These are phyloP conservation scores for Saguinus midas DNA, from an alignment of 2,113 vertebrate genomes.

Conservation along the genomic window DNA sequence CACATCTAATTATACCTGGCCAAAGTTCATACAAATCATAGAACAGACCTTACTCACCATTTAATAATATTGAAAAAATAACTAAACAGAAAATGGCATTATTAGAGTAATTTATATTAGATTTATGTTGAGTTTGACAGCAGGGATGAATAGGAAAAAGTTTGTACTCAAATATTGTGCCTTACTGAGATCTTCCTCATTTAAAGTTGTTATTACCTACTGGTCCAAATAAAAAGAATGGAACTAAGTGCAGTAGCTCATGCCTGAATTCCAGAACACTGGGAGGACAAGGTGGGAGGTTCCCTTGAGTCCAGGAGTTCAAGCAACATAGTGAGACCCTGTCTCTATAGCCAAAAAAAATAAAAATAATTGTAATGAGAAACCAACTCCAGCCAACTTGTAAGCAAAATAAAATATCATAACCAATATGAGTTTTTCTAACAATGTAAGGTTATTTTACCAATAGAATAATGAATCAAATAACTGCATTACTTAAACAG, in stretches of 20 bases:
- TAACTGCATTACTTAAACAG: background rate
- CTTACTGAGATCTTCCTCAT: background rate
- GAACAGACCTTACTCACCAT: background rate
- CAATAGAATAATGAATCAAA: background rate
- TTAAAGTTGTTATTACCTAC: background rate
- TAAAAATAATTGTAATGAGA: background rate
- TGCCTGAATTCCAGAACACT: no score
- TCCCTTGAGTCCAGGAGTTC: no score
- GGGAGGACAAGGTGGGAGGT: no score
- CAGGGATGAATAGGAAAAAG: background rate
- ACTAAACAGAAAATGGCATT: background rate
- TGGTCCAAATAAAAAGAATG: background rate
- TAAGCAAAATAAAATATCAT: background rate
- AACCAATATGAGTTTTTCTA: background rate
- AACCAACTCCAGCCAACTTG: background rate
- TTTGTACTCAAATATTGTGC: background rate
- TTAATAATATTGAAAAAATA: background rate
- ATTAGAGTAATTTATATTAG: background rate
- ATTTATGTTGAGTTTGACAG: background rate
- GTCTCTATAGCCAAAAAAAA: no score
- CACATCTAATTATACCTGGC: background rate
- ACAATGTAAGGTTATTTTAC: background rate
- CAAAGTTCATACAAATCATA: background rate
- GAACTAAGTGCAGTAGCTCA: background rate
- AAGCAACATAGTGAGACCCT: no score